A percentile compares a stretch with the other conserved stretches of the same genome.
These are phyloP conservation scores for Tyto alba DNA, from an alignment of 2,113 vertebrate species.

Conservation along the genomic window DNA sequence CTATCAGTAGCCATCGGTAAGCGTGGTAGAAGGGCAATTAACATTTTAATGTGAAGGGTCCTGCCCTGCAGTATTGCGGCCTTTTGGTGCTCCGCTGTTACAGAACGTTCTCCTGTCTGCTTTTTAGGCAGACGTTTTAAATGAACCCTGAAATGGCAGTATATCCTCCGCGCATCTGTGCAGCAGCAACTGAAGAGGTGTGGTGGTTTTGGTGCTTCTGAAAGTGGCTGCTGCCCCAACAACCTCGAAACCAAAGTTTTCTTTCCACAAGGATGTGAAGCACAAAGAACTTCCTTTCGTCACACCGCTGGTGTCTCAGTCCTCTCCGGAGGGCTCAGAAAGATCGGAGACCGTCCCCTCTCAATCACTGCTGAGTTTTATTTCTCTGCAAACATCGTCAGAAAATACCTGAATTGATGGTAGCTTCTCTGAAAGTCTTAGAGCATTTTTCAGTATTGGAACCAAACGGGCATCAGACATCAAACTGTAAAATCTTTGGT, in stretches of 20 bases:
- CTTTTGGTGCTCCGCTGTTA: background rate
- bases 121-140: background rate
- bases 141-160: background rate
- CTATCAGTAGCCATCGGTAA: background rate
- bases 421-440: background rate
- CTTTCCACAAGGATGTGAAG: background rate
- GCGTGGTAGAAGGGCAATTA: background rate
- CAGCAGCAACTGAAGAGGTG: background rate
- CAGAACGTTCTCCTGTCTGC: background rate
- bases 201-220: background rate
- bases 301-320: background rate
- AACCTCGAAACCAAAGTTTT: background rate
- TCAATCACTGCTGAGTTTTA: background rate
- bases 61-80: accelerated
- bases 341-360: background rate
- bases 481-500: background rate
- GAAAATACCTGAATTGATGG: background rate
- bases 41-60: background rate
- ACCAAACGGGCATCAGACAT: background rate
- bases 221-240: background rate
- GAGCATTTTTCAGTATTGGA: background rate
- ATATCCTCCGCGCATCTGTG: background rate
- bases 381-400: background rate
- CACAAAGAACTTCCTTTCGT: background rate
- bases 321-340: accelerated